phyloP scores from a whole-genome alignment of 2,888 invertebrate genomes.

The Balanococcus diminutus region DNA sequence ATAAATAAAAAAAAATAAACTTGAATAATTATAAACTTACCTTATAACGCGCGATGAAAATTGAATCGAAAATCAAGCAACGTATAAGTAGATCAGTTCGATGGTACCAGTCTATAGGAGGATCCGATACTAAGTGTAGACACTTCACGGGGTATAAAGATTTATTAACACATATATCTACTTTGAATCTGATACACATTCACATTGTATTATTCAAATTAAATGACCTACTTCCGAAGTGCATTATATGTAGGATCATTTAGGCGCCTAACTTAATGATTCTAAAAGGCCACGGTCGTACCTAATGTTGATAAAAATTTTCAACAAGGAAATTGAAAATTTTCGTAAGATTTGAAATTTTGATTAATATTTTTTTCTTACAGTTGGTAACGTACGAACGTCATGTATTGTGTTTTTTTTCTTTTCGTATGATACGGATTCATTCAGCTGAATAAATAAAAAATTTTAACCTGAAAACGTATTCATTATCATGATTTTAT shows the following conservation, averaged over 20 bases:
- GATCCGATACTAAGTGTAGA: constrained; percentile 1
- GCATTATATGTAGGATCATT: neutral
- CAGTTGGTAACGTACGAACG: neutral
- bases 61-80: neutral
- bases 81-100: constrained; percentile 32
- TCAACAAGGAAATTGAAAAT: neutral
- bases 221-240: constrained; percentile 51
- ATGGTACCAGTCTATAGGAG: constrained; percentile 48
- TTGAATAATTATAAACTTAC: neutral
- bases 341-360: neutral
- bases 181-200: constrained; percentile 3
- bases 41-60: neutral
- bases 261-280: constrained; percentile 40
- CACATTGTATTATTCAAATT: constrained; percentile 45
- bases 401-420: neutral
- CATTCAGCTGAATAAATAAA: neutral
- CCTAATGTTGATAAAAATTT: neutral
- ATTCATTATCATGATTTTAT: too few species aligned
- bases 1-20: too few species aligned
- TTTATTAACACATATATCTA: constrained; percentile 35
- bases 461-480: neutral
- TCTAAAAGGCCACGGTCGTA: constrained; percentile 12
- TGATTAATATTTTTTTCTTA: neutral
- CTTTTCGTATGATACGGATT: neutral
- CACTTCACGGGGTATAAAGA: constrained; percentile 8